Conservation (phyloP, 23 tunicate genomes). For the Trididemnum miniatum region DNA sequence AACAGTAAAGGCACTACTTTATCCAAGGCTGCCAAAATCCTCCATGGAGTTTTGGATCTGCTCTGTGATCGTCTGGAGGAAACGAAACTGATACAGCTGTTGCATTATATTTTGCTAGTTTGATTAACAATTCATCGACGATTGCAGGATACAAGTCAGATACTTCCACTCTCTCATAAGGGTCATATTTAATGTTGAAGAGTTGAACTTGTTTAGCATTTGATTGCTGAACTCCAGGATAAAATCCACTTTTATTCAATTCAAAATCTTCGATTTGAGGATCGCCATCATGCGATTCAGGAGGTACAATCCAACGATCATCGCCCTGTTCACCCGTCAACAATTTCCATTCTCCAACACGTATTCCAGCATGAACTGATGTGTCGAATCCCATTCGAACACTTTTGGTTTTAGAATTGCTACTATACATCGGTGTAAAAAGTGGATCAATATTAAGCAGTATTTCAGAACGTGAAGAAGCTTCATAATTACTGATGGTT, state of each 20-base stretch:
- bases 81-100: constrained; percentile 79
- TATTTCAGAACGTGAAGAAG: constrained; percentile 59
- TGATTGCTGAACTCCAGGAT: constrained; percentile 27
- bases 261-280: background rate
- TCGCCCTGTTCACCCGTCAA: constrained; percentile 85
- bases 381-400: constrained; percentile 53
- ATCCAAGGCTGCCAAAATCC: constrained; percentile 96
- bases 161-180: constrained; percentile 68
- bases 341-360: constrained; percentile 85
- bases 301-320: constrained; percentile 68
- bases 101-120: constrained; percentile 57
- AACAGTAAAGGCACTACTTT: background rate
- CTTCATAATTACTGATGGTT: constrained; percentile 28
- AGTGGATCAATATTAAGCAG: constrained; percentile 77
- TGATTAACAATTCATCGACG: constrained; percentile 46
- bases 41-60: constrained; percentile 68
- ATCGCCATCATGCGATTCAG: constrained; percentile 43
- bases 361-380: constrained; percentile 72
- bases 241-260: background rate
- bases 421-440: constrained; percentile 23
- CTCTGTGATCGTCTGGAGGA: constrained; percentile 61
- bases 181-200: constrained; percentile 71
- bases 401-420: background rate
- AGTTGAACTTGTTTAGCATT: constrained; percentile 42
- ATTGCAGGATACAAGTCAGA: constrained; percentile 66